These are phyloP conservation scores for Chaunax sp. DNA, from an alignment of 2,797 vertebrate genomes.

Conservation along the genomic window DNA sequence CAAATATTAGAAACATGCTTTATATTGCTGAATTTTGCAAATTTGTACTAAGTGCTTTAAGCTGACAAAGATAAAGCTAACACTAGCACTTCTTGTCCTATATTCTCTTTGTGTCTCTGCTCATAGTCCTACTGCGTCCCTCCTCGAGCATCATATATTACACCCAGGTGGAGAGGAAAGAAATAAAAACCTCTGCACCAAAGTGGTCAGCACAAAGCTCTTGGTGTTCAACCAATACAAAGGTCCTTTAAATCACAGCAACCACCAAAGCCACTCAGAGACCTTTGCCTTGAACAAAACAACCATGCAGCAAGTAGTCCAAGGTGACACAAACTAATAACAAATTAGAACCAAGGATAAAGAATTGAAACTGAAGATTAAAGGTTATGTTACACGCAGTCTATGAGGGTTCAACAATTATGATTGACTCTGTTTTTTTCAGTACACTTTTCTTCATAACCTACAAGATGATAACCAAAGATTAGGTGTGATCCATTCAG, in stretches of 20 bases:
- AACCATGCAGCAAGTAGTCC: constrained; percentile 56
- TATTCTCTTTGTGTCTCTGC: constrained; percentile 13
- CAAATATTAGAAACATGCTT: not conserved
- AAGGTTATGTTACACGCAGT: constrained; percentile 30
- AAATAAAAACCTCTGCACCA: constrained; percentile 48
- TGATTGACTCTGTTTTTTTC: constrained; percentile 1
- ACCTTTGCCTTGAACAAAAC: constrained; percentile 68
- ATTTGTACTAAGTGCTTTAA: not conserved
- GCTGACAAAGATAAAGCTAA: constrained; percentile 5
- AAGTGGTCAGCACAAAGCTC: constrained; percentile 62
- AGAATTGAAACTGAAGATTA: constrained; percentile 16
- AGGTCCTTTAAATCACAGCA: constrained; percentile 66
- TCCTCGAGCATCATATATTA: constrained; percentile 43
- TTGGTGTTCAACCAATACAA: constrained; percentile 35
- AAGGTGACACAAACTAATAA: constrained; percentile 58
- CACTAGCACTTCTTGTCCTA: not conserved
- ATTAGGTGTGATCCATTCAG: constrained; percentile 14
- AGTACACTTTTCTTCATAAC: constrained; percentile 1
- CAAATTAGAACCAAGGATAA: constrained; percentile 46
- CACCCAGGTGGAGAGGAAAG: constrained; percentile 20
- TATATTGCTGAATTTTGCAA: not conserved
- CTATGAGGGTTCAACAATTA: not conserved
- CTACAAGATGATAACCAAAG: constrained; percentile 3
- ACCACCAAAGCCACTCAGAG: constrained; percentile 52
- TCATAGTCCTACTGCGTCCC: constrained; percentile 21